These are phyloP conservation scores for Pygmarrhopalites habei DNA, from an alignment of 1,140 invertebrate genomes.

Conservation along the genomic window DNA sequence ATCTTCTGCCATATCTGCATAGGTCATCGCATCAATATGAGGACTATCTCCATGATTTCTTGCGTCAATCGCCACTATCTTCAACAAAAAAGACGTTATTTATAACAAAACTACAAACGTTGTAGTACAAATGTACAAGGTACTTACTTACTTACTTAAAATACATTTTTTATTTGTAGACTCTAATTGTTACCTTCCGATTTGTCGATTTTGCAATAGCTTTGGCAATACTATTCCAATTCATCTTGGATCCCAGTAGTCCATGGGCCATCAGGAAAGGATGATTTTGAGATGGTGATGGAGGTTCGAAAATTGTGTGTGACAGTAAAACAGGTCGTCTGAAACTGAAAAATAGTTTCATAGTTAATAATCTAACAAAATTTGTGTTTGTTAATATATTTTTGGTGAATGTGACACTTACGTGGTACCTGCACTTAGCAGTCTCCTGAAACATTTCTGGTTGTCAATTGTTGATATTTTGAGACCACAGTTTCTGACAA, in stretches of 20 bases:
- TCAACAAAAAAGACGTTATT: constrained; percentile 23
- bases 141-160: neutral
- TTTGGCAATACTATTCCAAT: constrained; percentile 75
- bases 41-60: constrained; percentile 88
- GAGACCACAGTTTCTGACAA: no score
- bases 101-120: neutral
- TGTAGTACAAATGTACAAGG: neutral
- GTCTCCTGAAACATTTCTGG: no score
- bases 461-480: no score
- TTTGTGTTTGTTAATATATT: no score
- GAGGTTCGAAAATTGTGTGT: neutral
- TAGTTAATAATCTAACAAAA: no score
- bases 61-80: constrained; percentile 73
- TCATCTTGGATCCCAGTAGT: constrained; percentile 73
- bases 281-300: neutral
- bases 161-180: neutral
- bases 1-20: constrained; percentile 65
- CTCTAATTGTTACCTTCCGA: constrained; percentile 50
- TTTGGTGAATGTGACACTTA: no score
- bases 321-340: no score
- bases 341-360: no score
- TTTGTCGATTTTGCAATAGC: constrained; percentile 57
- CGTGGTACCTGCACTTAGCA: no score
- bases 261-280: constrained; percentile 79
- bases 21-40: constrained; percentile 62